Evolutionary conservation across 2,113 vertebrate species (phyloP), one percentile per base, ranked within the genome.

Genomic region (Heterotis niloticus): DNA sequence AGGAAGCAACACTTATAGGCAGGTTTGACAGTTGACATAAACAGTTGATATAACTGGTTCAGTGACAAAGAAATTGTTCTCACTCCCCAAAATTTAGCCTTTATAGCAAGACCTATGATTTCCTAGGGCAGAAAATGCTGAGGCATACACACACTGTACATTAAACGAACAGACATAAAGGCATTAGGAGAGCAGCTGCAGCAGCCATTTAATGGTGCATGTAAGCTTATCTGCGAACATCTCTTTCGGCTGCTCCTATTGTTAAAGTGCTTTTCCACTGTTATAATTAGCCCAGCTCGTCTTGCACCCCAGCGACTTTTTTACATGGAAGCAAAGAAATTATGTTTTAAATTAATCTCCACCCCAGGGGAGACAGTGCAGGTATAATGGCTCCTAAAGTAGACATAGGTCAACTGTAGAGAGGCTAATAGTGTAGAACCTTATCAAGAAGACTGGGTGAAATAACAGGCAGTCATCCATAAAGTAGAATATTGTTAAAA

Each of bases 61-160:
- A 76, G 26, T 51, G 28, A 26, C 17, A 34, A 51, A 64, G 29
- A 24, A 12, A 29, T 76, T 76, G 75, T 65, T 76, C 28, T 65
- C 29, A 44, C 51, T 24, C 16, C 34, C 34, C 34, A 10, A 51
- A 71, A 13, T 44, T 26, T 29, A 70, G 34, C 7, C 34, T 44
- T 2, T 4, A 44, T 44, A 44, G 3, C 2, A 7, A 2, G 7
- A 44, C 34, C 34, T 44, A 7, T 44, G 34, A 44, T 44, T 44
- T 44, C 34, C 34, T 44, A 44, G 7, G 7, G 3, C 7, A 44
- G 7, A 44, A 44, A 44, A 44, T 44, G 7, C 34, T 44, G 34
- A 44, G 34, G 34, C 34, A 44, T 44, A 44, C 34, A 62, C 3
- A 62, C 59, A 62, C 14, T 14, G 59, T 62, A 62, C n/a, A n/a